Evolutionary conservation across 2,888 invertebrate genomes (phyloP).

Genomic region (Chloromyia formosa): DNA sequence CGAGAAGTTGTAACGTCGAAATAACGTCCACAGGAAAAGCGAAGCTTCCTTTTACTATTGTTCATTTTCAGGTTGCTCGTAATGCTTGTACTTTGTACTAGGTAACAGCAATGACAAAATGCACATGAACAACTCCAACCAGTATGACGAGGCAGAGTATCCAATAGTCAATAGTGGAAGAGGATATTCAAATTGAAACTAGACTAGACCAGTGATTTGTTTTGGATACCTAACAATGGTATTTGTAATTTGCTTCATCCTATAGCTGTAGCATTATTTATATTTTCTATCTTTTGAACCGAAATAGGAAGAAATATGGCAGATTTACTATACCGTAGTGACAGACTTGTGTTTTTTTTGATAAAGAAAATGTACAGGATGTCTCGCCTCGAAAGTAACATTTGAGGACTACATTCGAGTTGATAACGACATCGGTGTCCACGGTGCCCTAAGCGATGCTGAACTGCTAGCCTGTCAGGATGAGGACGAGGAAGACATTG

Average conservation of each 20-base stretch:
- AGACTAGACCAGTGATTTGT: background rate
- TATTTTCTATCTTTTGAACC: background rate
- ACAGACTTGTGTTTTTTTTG: no score
- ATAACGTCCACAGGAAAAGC: background rate
- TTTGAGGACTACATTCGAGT: no score
- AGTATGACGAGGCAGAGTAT: background rate
- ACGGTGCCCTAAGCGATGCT: no score
- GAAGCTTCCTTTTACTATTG: background rate
- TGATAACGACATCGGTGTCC: no score
- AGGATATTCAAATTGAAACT: background rate
- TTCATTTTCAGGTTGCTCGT: background rate
- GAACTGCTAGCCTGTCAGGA: no score
- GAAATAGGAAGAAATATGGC: background rate
- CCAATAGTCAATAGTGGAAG: constrained; percentile 10
- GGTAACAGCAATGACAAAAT: background rate
- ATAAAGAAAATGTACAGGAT: no score
- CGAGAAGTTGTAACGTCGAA: constrained; percentile 11
- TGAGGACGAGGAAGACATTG: no score
- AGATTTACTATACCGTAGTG: no score
- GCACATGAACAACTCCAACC: background rate
- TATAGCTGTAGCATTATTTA: constrained; percentile 3
- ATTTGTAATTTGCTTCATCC: constrained; percentile 5
- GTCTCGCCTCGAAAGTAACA: no score
- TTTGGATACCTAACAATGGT: background rate
- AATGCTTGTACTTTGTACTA: constrained; percentile 16